phyloP scores from a whole-genome alignment of 2,113 vertebrate genomes.

The Cyprinodon brontotheroides region DNA sequence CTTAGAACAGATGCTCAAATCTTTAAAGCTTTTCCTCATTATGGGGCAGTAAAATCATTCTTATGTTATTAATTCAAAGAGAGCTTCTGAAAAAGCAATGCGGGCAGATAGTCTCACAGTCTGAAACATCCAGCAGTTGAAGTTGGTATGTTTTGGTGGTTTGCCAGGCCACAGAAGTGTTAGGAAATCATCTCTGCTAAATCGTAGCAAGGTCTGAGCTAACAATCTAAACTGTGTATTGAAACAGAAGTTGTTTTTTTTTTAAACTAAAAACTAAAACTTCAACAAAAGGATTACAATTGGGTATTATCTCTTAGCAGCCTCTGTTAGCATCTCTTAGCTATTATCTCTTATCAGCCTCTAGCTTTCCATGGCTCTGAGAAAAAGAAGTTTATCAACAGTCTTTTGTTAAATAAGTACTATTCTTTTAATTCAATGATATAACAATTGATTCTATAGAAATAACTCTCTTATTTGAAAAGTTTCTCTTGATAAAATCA shows the following conservation, averaged over 20 bases:
- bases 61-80: not conserved
- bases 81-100: not conserved
- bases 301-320: no score
- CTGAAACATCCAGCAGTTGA: no score
- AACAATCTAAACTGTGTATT: no score
- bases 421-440: not conserved
- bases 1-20: not conserved
- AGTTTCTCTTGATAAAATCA: not conserved
- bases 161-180: not conserved
- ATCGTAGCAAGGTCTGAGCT: not conserved
- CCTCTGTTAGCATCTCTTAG: no score
- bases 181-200: not conserved
- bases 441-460: not conserved
- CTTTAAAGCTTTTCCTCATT: not conserved
- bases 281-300: no score
- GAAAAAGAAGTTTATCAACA: not conserved
- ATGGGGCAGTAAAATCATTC: not conserved
- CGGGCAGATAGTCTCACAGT: no score
- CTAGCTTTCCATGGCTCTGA: not conserved
- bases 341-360: no score
- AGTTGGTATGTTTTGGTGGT: no score
- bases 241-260: no score
- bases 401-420: not conserved
- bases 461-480: not conserved
- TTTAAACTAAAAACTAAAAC: no score